Evolutionary conservation across 2,888 invertebrate genomes (phyloP).

Genomic region (Byasa hedistus): DNA sequence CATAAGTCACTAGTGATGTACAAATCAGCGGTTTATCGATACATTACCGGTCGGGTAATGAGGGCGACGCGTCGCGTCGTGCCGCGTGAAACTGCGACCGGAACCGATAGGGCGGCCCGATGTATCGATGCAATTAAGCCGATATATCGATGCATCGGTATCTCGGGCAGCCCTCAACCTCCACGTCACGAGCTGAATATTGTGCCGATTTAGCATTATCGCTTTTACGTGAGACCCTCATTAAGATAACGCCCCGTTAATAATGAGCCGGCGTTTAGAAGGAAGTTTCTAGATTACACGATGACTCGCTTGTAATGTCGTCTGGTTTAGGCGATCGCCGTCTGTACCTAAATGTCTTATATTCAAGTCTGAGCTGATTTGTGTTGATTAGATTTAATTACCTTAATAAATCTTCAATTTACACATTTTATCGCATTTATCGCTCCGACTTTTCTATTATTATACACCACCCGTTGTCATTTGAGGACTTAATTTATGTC

Average conservation of each 20-base stretch:
- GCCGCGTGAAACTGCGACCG: slow-evolving; percentile 30
- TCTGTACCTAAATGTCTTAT: no score
- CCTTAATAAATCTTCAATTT: no score
- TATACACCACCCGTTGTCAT: no score
- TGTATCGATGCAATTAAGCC: slow-evolving; percentile 48
- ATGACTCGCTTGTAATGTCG: slow-evolving; percentile 6
- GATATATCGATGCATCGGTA: slow-evolving; percentile 40
- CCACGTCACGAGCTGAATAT: slow-evolving; percentile 39
- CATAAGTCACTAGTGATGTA: slow-evolving; percentile 12
- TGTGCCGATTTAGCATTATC: slow-evolving; percentile 49
- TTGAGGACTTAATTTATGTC: no score
- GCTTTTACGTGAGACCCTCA: slow-evolving; percentile 52
- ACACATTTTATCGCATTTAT: no score
- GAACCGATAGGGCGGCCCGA: slow-evolving; percentile 29
- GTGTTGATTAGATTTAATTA: no score
- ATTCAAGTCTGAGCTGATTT: no score
- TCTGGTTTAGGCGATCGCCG: slow-evolving; percentile 3
- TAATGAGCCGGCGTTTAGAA: slow-evolving; percentile 18
- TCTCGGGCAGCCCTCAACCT: slow-evolving; percentile 30
- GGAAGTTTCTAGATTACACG: slow-evolving; percentile 27
- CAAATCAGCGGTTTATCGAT: slow-evolving; percentile 28
- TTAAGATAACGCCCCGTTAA: slow-evolving; percentile 43
- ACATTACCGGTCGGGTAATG: slow-evolving; percentile 34
- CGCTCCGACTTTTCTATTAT: no score
- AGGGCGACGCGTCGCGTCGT: slow-evolving; percentile 33